phyloP scores from a whole-genome alignment of 2,113 vertebrate genomes.

The Neodontobutis hainanensis region DNA sequence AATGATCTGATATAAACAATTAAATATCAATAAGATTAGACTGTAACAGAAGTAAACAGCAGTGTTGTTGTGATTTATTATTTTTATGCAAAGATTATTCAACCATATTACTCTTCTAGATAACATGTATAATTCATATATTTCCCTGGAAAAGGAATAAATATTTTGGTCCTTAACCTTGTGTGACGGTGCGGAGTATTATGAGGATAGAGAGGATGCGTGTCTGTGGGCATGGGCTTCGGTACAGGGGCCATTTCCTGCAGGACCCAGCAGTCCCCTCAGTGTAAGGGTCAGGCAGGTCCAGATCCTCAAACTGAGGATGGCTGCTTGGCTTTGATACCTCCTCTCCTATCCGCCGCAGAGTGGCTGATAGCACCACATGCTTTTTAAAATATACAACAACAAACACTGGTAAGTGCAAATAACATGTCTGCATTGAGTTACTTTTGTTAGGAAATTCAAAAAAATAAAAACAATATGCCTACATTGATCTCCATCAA shows the following conservation, averaged over 20 bases:
- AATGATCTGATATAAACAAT: no score
- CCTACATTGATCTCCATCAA: slow-evolving; percentile 32
- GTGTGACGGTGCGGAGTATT: slow-evolving; percentile 85
- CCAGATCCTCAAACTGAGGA: slow-evolving; percentile 45
- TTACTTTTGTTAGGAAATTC: slow-evolving; percentile 28
- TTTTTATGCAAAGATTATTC: no score
- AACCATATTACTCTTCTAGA: no score
- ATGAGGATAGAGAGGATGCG: slow-evolving; percentile 86
- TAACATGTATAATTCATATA: no score
- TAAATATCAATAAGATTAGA: no score
- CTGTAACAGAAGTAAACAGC: no score
- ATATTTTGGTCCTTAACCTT: slow-evolving; percentile 75
- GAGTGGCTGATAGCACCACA: slow-evolving; percentile 79
- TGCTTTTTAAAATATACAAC: slow-evolving; percentile 67
- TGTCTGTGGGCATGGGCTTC: slow-evolving; percentile 80
- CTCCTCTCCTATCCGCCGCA: slow-evolving; percentile 86
- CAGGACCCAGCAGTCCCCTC: slow-evolving; percentile 45
- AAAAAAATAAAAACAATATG: slow-evolving; percentile 29
- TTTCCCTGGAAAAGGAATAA: neutral
- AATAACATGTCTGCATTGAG: slow-evolving; percentile 4
- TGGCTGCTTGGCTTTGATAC: slow-evolving; percentile 79
- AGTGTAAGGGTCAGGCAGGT: slow-evolving; percentile 56
- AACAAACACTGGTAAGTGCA: neutral
- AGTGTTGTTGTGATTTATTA: no score
- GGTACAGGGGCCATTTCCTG: slow-evolving; percentile 74